Evolutionary conservation across 2,888 invertebrate genomes (phyloP), one percentile per base, ranked within the genome.

Genomic region (Lysandra coridon): DNA sequence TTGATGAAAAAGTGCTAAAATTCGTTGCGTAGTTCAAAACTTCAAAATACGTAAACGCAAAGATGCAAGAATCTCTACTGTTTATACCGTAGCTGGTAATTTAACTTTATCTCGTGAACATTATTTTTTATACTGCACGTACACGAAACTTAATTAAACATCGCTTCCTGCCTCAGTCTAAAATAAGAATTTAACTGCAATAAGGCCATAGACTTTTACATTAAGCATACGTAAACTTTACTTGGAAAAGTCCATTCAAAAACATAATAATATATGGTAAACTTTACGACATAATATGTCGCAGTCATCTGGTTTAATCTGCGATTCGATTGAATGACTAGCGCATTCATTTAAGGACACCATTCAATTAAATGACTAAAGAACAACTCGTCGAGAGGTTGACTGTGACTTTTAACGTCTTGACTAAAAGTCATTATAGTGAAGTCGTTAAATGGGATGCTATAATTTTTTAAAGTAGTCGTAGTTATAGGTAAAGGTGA

Each of bases 171-270:
- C 2, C 69, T 69, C 4, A 1, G 17, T 37, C 69, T 69, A 69
- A 69, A 69, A 37, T 69, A 69, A 37, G 69, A 69, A 5, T 69
- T 69, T 69, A 37, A 69, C 69, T 33, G 33, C 69, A 14, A 17
- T 69, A 69, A 69, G 69, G 69, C 30, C 33, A 69, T 69, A 69
- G 14, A 69, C 33, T 33, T 30, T 30, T 17, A 17, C 69, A 69
- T 69, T 69, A 30, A 33, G 69, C 33, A 33, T 69, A 69, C 33
- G 4, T 30, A 33, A 33, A 33, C 2, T 62, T 62, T 6, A 23
- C n/a, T 23, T 23, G 1, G 62, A 23, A 23, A n/a, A 57, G 49
- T 49, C 1, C 10, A 49, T 49, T 49, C 0, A 49, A 49, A 49
- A 49, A 10, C 10, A 49, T 10, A 2, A 49, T 0, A 49, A 49